phyloP scores from a whole-genome alignment of 2,797 vertebrate species.

The Darevskia nairensis region DNA sequence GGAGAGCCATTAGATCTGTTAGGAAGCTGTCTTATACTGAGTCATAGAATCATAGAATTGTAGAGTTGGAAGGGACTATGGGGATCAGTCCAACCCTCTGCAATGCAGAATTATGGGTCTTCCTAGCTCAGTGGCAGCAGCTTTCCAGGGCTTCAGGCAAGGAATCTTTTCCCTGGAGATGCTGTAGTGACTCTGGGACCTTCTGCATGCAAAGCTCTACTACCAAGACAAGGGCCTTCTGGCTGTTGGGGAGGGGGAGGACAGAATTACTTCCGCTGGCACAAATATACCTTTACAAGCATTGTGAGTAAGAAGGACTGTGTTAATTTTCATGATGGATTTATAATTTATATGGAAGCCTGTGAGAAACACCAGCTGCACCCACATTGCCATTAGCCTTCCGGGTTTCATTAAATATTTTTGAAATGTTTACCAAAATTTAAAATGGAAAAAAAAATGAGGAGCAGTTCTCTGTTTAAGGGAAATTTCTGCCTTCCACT shows the following conservation, averaged over 20 bases:
- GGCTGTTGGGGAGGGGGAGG: too few species aligned
- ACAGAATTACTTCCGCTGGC: background rate
- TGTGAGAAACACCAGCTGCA: background rate
- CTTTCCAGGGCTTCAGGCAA: too few species aligned
- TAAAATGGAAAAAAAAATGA: background rate
- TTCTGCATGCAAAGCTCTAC: too few species aligned
- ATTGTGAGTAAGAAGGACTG: background rate
- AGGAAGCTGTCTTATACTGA: too few species aligned
- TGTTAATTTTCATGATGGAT: background rate
- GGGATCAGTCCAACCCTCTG: too few species aligned
- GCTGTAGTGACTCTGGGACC: too few species aligned
- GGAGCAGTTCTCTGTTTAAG: background rate
- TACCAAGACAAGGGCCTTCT: too few species aligned
- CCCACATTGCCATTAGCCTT: background rate
- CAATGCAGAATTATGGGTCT: background rate
- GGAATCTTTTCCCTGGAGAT: too few species aligned
- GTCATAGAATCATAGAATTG: too few species aligned
- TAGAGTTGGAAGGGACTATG: too few species aligned
- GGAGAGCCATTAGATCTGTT: background rate
- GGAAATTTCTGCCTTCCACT: background rate
- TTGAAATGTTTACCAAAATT: background rate
- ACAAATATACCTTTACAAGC: background rate
- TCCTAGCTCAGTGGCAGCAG: background rate
- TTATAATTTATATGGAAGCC: background rate
- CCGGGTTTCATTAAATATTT: background rate